These are phyloP conservation scores for Liodrosophila aerea DNA, from an alignment of 2,888 invertebrate species.

Conservation along the genomic window DNA sequence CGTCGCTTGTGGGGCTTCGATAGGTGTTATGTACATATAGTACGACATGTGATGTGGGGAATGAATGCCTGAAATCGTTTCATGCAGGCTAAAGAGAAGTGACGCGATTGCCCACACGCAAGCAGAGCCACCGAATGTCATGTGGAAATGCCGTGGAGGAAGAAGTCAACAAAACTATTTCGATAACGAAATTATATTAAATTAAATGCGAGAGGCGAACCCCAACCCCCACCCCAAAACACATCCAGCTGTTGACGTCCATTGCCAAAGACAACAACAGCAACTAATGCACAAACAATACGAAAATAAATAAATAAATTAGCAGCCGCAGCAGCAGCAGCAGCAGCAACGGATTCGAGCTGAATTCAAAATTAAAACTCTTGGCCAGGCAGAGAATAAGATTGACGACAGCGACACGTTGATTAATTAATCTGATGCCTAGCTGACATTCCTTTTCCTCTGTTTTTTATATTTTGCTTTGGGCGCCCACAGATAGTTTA, in stretches of 20 bases:
- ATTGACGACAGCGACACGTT: constrained; percentile 71
- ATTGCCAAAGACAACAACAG: constrained; percentile 40
- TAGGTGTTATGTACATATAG: constrained; percentile 45
- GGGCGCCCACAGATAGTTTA: constrained; percentile 19
- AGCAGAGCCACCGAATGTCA: constrained; percentile 37
- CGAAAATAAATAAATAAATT: constrained; percentile 71
- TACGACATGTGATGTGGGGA: constrained; percentile 34
- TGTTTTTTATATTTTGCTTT: background rate
- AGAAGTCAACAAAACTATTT: constrained; percentile 58
- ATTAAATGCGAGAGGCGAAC: constrained; percentile 39
- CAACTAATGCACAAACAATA: constrained; percentile 40
- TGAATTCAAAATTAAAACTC: constrained; percentile 37
- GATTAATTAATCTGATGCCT: constrained; percentile 76
- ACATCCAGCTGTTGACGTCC: constrained; percentile 72
- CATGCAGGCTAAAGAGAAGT: constrained; percentile 11
- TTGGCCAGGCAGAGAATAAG: constrained; percentile 48
- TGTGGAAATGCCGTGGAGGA: constrained; percentile 54
- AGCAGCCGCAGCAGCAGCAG: constrained; percentile 16
- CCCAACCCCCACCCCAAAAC: too few relatives aligned
- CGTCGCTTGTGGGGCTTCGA: constrained; percentile 48
- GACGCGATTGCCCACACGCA: constrained; percentile 51
- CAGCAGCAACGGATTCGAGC: constrained; percentile 33
- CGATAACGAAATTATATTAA: constrained; percentile 65
- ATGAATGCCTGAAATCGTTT: constrained; percentile 26
- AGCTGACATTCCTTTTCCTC: constrained; percentile 46